Base-by-base conservation (phyloP, 2,797 vertebrate species). In the Sebastes minor region DNA sequence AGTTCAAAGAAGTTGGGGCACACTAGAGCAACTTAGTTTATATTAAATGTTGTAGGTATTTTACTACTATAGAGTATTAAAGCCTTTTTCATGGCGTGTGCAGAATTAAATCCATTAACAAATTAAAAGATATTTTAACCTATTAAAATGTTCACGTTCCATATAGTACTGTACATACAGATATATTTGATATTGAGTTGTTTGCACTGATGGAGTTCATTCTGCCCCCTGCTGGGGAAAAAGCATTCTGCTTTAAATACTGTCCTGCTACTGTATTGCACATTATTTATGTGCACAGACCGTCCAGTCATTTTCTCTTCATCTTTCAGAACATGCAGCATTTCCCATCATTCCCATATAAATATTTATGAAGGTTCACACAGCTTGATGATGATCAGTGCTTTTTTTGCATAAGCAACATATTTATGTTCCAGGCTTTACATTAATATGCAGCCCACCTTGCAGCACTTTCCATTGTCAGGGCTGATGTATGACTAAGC, bases 401-500 rank as follows among this genome's bases (percentile, higher is more conserved):
- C 23, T 46, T 46, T 12, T 12, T 55, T 20, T 28, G 9, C 22
- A 3, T 16, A 5, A 57, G 22, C 20, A 0, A 5, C 27, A 0
- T 10, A 4, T 23, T 59, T 4, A 62, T 76, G 7, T 74, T 62
- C 68, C 38, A 55, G 73, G 23, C 12, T 79, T 52, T 63, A 82
- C 77, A 80, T 84, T 76, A 20, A 35, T n/a, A 16, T 8, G 18
- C 76, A 30, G 68, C 32, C 64, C 5, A 67, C 55, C 35, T 56
- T 56, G 76, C 82, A 42, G 59, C 85, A 86, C 73, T 91, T 94
- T 93, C 88, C 92, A 74, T 87, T 71, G 81, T 83, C 75, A 27
- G 75, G 71, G 38, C 71, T 69, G 86, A 83, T 84, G 75, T 78
- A 90, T 95, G 95, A 95, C 92, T 91, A 91, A 94, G 94, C 91